Conservation (phyloP, 2,888 invertebrate species). For the Rhamnusium bicolor region DNA sequence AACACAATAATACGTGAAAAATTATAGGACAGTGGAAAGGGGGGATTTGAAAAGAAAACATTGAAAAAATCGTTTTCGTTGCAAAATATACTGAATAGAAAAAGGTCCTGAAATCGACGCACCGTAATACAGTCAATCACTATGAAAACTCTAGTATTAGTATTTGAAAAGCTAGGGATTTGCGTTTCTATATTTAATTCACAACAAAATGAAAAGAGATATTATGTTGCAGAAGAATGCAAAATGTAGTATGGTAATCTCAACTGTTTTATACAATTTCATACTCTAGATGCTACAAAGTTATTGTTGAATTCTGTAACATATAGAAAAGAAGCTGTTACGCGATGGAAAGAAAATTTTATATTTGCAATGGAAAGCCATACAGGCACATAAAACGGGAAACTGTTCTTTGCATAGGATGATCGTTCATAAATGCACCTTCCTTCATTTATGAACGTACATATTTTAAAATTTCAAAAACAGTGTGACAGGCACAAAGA, state of each 20-base stretch:
- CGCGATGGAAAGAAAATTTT: not conserved
- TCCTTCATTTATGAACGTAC: too few species aligned
- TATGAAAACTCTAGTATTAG: not conserved
- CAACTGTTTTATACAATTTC: not conserved
- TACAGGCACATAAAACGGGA: not conserved
- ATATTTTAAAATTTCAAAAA: too few species aligned
- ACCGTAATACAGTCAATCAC: not conserved
- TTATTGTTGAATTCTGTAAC: not conserved
- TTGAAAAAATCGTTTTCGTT: not conserved
- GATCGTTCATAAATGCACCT: too few species aligned
- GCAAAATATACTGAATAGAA: not conserved
- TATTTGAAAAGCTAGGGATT: slow-evolving; percentile 25
- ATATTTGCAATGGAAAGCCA: not conserved
- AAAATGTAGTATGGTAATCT: not conserved
- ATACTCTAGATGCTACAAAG: not conserved
- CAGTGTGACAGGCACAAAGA: too few species aligned
- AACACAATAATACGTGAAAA: slow-evolving; percentile 39
- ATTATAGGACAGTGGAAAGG: slow-evolving; percentile 29
- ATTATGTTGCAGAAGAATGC: not conserved
- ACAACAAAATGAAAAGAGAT: not conserved
- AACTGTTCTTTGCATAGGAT: not conserved
- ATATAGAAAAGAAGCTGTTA: not conserved
- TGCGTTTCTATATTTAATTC: not conserved
- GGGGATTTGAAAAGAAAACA: slow-evolving; percentile 2
- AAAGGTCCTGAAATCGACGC: not conserved